Evolutionary conservation across 1,140 invertebrate species (phyloP).

Genomic region (Nomia melanderi): DNA sequence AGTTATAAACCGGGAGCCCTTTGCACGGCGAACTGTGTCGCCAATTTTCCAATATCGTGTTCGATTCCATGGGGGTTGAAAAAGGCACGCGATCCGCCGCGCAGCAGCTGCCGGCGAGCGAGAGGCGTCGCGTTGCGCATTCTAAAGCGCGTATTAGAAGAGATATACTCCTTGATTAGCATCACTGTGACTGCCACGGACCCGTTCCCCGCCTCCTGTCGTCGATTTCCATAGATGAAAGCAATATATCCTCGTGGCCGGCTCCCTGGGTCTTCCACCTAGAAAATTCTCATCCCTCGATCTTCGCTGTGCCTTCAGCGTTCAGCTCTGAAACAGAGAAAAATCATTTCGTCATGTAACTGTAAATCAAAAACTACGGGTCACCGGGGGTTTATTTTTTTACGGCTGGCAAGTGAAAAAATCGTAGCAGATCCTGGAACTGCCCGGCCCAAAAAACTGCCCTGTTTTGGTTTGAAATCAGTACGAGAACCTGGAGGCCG

Average conservation of each 20-base stretch:
- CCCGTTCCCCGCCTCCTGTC: background rate
- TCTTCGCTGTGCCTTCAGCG: background rate
- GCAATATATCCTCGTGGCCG: background rate
- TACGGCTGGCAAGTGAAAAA: conserved; percentile 64
- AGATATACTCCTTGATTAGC: conserved; percentile 35
- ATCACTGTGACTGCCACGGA: conserved; percentile 1
- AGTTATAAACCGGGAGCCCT: too few relatives aligned
- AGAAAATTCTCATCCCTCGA: too few relatives aligned
- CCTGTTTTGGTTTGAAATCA: conserved; percentile 78
- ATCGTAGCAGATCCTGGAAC: conserved; percentile 55
- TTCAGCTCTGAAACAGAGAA: background rate
- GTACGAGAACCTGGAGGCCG: conserved; percentile 52
- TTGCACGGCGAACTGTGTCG: background rate
- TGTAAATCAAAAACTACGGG: conserved; percentile 36
- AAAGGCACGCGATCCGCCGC: background rate
- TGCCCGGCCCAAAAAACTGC: conserved; percentile 65
- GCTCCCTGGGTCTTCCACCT: too few relatives aligned
- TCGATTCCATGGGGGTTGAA: background rate
- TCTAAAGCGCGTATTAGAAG: conserved; percentile 56
- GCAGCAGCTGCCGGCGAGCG: conserved; percentile 9
- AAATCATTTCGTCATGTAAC: background rate
- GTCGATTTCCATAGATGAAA: conserved; percentile 12
- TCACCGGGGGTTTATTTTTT: conserved; percentile 66
- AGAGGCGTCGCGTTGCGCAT: conserved; percentile 37
- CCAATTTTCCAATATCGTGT: background rate